Evolutionary conservation across 30 jellyfish, hydroid and myxozoan species (phyloP).

Genomic region (Mastigias papua): DNA sequence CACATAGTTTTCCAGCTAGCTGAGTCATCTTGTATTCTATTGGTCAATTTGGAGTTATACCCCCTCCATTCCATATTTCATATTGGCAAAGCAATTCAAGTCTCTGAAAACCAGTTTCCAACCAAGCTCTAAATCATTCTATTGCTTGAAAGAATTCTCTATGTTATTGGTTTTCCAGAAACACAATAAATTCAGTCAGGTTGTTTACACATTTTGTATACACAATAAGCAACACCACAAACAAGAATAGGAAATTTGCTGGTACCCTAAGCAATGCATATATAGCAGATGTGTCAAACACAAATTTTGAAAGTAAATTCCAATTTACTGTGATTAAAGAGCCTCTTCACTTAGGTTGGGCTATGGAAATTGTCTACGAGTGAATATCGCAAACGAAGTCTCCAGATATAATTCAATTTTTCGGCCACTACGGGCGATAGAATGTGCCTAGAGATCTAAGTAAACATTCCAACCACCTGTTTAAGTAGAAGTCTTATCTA

Average conservation of each 20-base stretch:
- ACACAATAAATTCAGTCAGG: neutral
- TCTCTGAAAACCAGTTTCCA: too few species aligned
- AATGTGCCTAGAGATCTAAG: neutral
- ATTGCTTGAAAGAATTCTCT: neutral
- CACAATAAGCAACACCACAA: slow-evolving; percentile 8
- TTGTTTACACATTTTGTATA: neutral
- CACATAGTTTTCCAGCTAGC: too few species aligned
- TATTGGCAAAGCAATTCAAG: too few species aligned
- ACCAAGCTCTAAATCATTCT: too few species aligned
- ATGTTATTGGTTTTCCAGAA: neutral
- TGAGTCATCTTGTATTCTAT: too few species aligned
- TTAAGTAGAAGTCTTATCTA: neutral
- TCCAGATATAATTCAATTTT: neutral
- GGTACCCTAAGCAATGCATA: neutral
- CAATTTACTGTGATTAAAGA: neutral
- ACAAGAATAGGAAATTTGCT: slow-evolving; percentile 8
- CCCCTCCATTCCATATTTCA: too few species aligned
- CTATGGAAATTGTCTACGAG: neutral
- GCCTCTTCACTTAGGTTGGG: neutral
- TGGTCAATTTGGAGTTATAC: too few species aligned
- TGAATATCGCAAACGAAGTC: neutral
- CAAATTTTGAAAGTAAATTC: neutral
- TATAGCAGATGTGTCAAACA: neutral
- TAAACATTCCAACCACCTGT: slow-evolving; percentile 12
- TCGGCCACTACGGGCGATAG: neutral